phyloP scores from a whole-genome alignment of 2,797 vertebrate genomes.

The Phataginus tetradactyla region DNA sequence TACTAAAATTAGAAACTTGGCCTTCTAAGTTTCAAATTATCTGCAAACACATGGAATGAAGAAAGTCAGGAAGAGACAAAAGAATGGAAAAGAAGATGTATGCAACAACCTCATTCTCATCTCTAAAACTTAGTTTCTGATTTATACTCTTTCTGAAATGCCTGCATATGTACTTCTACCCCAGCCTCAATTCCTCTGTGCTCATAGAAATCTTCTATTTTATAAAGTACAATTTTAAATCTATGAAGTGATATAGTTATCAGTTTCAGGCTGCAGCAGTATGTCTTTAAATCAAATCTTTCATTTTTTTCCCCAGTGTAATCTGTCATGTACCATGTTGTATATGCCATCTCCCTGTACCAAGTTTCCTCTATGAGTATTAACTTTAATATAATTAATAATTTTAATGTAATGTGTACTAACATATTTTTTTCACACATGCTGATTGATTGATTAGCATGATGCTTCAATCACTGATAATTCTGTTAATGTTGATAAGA shows the following conservation, averaged over 20 bases:
- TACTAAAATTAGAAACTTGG: conserved; percentile 10
- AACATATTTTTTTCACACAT: neutral
- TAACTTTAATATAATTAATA: neutral
- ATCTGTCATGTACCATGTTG: neutral
- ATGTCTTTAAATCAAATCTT: neutral
- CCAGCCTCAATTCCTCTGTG: neutral
- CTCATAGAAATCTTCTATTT: neutral
- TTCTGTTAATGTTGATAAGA: neutral
- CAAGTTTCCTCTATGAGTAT: neutral
- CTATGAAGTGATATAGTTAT: neutral
- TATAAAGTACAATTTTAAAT: neutral
- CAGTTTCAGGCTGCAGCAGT: neutral
- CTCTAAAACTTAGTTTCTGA: neutral
- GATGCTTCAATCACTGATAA: neutral
- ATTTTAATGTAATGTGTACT: neutral
- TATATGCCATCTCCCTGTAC: neutral
- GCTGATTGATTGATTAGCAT: neutral
- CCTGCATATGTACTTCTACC: accelerated
- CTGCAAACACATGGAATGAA: neutral
- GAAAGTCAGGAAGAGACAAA: neutral
- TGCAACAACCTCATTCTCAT: neutral
- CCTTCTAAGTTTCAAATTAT: conserved; percentile 8
- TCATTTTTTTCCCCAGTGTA: neutral
- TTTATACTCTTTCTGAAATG: neutral
- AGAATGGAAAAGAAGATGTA: neutral